These are phyloP conservation scores for Sebastes baramenuke DNA, from an alignment of 2,797 vertebrate genomes.

Conservation along the genomic window DNA sequence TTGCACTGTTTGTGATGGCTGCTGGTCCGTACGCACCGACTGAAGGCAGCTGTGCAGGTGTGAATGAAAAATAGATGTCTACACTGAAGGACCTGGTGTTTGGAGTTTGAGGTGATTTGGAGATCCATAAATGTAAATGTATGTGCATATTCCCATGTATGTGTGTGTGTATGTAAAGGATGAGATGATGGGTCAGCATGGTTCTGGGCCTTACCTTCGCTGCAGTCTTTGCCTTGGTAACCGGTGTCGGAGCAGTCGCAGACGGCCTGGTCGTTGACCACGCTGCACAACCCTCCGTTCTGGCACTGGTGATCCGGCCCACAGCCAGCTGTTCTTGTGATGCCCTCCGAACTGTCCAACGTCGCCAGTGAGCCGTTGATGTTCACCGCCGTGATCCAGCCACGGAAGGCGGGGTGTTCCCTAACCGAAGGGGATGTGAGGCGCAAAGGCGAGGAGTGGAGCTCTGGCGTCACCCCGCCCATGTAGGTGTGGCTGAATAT, in stretches of 20 bases:
- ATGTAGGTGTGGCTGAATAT: slow-evolving; percentile 96
- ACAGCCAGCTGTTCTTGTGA: slow-evolving; percentile 86
- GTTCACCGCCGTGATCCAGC: slow-evolving; percentile 92
- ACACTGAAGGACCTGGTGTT: slow-evolving; percentile 17
- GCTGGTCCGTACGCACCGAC: slow-evolving; percentile 35
- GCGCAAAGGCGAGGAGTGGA: slow-evolving; percentile 89
- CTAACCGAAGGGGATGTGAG: slow-evolving; percentile 90
- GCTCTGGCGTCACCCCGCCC: slow-evolving; percentile 92
- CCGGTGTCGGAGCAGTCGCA: slow-evolving; percentile 98
- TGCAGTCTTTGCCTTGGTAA: slow-evolving; percentile 98
- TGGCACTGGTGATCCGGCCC: slow-evolving; percentile 90
- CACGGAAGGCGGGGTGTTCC: slow-evolving; percentile 91
- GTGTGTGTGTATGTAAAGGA: slow-evolving; percentile 48
- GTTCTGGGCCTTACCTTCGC: slow-evolving; percentile 93
- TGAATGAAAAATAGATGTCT: slow-evolving; percentile 59
- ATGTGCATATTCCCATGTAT: slow-evolving; percentile 5
- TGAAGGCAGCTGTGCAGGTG: slow-evolving; percentile 46
- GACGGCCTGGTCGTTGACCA: slow-evolving; percentile 92
- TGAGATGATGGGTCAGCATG: slow-evolving; percentile 73
- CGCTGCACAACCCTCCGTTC: slow-evolving; percentile 95
- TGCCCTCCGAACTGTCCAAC: slow-evolving; percentile 88
- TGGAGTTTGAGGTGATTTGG: slow-evolving; percentile 12
- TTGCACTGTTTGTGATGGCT: slow-evolving; percentile 61
- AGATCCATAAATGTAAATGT: not conserved
- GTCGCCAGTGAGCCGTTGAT: slow-evolving; percentile 87